Evolutionary conservation across 2,888 invertebrate species (phyloP).

Genomic region (Himalopsyche japonica): DNA sequence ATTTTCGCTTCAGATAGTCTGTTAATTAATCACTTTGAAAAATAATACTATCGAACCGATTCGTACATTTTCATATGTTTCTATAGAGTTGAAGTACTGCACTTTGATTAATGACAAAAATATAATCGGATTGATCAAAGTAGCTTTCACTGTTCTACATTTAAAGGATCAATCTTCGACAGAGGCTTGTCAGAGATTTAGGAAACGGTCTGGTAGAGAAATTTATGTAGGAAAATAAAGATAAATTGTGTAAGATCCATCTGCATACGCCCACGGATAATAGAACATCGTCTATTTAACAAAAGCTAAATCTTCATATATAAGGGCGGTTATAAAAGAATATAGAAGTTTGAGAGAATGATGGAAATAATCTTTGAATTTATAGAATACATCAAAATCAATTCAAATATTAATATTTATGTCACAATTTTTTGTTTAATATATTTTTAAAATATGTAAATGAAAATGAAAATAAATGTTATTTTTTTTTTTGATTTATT

Average conservation of each 20-base stretch:
- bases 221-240: constrained; percentile 32
- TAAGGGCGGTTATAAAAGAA: not conserved
- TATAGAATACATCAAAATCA: too few relatives aligned
- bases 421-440: too few relatives aligned
- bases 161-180: constrained; percentile 35
- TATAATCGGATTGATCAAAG: constrained; percentile 19
- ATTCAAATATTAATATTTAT: too few relatives aligned
- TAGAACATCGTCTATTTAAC: not conserved
- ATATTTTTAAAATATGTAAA: too few relatives aligned
- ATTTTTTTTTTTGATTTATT: too few relatives aligned
- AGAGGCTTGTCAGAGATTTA: constrained; percentile 33
- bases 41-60: not conserved
- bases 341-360: too few relatives aligned
- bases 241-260: constrained; percentile 28
- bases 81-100: not conserved
- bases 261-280: not conserved
- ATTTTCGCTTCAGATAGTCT: not conserved
- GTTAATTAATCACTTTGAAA: not conserved
- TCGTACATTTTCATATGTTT: not conserved
- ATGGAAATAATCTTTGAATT: too few relatives aligned
- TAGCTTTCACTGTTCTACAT: not conserved
- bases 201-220: constrained; percentile 22
- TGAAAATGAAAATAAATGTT: too few relatives aligned
- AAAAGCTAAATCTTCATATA: not conserved
- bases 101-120: constrained; percentile 24